Percentiles rank a stretch among this genome's conserved stretches.
These are phyloP conservation scores for Esperia sulphurella DNA, from an alignment of 2,888 invertebrate genomes.

Conservation along the genomic window DNA sequence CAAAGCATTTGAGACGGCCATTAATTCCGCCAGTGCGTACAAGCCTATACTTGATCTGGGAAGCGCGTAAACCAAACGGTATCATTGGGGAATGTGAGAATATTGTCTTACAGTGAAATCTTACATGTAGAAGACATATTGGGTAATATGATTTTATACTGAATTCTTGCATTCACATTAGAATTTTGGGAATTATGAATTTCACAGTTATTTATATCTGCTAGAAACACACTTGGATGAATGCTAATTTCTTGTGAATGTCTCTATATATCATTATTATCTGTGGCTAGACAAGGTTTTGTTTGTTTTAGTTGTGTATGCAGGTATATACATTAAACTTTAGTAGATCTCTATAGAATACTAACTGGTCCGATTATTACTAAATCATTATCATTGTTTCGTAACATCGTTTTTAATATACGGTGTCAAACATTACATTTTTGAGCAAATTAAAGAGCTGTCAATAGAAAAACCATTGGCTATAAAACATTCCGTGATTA, in stretches of 20 bases:
- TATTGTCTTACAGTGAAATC: too few species aligned
- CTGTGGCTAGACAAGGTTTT: not conserved
- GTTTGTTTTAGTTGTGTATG: too few species aligned
- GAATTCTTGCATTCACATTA: too few species aligned
- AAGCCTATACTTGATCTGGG: too few species aligned
- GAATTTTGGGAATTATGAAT: too few species aligned
- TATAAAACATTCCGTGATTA: constrained; percentile 62
- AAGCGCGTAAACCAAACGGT: too few species aligned
- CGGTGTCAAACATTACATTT: not conserved
- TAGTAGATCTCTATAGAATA: not conserved
- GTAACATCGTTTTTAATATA: not conserved
- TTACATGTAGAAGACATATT: too few species aligned
- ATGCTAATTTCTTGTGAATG: not conserved
- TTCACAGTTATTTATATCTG: not conserved
- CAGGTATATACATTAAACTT: not conserved
- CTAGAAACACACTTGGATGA: not conserved
- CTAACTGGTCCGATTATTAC: not conserved
- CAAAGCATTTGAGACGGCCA: too few species aligned
- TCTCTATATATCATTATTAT: not conserved
- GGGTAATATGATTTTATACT: too few species aligned
- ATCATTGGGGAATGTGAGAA: too few species aligned
- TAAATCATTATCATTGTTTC: not conserved
- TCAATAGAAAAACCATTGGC: constrained; percentile 24
- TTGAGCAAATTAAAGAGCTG: not conserved
- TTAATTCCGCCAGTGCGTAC: too few species aligned